Evolutionary conservation across 2,888 invertebrate species (phyloP).

Genomic region (Pheosia gnoma): DNA sequence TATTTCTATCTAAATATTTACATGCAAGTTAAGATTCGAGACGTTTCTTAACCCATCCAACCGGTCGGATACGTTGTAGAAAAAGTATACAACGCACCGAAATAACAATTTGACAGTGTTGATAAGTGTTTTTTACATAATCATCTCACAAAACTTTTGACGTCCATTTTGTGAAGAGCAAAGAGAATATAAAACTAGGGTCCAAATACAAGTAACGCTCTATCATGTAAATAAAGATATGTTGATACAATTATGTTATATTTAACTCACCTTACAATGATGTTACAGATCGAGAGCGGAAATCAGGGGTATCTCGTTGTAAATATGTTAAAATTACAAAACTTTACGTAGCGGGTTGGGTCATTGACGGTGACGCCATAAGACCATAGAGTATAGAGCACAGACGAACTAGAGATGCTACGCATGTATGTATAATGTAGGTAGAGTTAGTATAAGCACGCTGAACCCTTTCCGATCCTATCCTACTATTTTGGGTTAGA

Average conservation of each 20-base stretch:
- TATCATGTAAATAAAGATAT: conserved; percentile 13
- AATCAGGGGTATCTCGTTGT: conserved; percentile 35
- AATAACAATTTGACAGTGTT: conserved; percentile 20
- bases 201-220: conserved; percentile 40
- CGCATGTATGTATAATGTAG: no score
- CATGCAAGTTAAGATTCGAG: not conserved
- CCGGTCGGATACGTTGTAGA: conserved; percentile 1
- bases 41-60: conserved; percentile 9
- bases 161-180: conserved; percentile 75
- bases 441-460: no score
- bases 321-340: conserved; percentile 54
- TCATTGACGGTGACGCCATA: conserved; percentile 74
- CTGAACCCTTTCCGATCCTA: no score
- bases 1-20: conserved; percentile 14
- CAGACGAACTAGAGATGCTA: no score
- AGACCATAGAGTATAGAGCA: no score
- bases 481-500: no score
- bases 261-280: conserved; percentile 53
- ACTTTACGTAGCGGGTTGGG: conserved; percentile 63
- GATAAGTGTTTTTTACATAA: conserved; percentile 71
- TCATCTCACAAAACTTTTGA: conserved; percentile 76
- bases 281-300: conserved; percentile 37
- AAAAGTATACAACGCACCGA: conserved; percentile 18
- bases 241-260: conserved; percentile 10
- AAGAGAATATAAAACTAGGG: conserved; percentile 26